Evolutionary conservation across 2,113 vertebrate genomes (phyloP).

Genomic region (Xerus inauris): DNA sequence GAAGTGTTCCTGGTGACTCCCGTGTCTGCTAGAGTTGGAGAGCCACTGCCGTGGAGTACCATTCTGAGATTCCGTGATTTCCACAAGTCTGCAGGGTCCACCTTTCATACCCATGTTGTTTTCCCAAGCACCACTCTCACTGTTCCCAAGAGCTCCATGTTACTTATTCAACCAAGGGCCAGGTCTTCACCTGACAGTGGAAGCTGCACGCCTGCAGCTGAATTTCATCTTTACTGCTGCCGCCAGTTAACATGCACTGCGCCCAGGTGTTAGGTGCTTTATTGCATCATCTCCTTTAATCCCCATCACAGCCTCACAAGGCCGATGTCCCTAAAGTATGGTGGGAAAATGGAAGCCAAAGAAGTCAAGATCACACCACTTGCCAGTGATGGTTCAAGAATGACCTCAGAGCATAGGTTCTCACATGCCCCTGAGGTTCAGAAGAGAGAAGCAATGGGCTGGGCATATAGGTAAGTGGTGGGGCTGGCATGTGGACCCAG

Average conservation of each 20-base stretch:
- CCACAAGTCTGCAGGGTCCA: neutral
- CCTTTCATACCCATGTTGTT: neutral
- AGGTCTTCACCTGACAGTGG: neutral
- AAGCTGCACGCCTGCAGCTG: neutral
- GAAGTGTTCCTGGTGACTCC: neutral
- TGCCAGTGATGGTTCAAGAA: neutral
- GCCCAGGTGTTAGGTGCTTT: neutral
- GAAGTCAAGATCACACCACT: neutral
- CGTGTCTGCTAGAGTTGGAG: neutral
- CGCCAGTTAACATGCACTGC: neutral
- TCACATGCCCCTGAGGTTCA: neutral
- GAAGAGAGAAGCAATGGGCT: neutral
- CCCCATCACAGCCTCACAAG: neutral
- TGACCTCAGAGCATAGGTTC: neutral
- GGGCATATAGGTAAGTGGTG: neutral
- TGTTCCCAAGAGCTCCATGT: neutral
- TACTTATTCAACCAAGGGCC: neutral
- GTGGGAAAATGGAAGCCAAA: slow-evolving; percentile 40
- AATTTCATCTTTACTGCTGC: neutral
- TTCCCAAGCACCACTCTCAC: neutral
- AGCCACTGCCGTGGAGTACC: neutral
- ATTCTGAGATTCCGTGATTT: neutral
- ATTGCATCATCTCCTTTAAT: neutral
- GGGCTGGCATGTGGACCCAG: neutral
- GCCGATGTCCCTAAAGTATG: neutral